phyloP scores from a whole-genome alignment of 1,140 invertebrate genomes.

The Scylla paramamosain region DNA sequence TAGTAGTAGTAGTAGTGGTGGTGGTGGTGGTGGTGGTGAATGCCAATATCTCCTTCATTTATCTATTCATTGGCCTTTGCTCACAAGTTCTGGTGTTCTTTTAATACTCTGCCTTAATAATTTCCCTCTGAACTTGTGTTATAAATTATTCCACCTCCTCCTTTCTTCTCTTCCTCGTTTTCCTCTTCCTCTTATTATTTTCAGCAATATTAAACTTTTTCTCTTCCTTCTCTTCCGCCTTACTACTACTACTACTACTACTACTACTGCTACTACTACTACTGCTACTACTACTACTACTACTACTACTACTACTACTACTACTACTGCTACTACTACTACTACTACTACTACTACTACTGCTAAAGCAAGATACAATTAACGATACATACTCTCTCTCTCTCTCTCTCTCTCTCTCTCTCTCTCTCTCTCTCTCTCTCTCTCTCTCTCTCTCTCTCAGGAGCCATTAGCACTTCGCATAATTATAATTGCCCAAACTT shows the following conservation, averaged over 20 bases:
- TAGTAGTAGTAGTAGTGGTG: constrained; percentile 39
- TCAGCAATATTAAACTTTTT: neutral
- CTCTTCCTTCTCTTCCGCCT: neutral
- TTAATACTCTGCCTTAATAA: neutral
- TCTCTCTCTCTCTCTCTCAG: too few relatives aligned
- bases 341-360: neutral
- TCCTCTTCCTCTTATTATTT: neutral
- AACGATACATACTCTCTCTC: too few relatives aligned
- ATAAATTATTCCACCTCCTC: neutral
- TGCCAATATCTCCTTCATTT: too few relatives aligned
- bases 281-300: neutral
- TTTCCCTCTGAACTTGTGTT: neutral
- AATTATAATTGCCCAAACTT: too few relatives aligned
- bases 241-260: neutral
- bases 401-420: too few relatives aligned
- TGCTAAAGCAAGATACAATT: too few relatives aligned
- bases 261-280: neutral
- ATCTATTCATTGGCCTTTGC: too few relatives aligned
- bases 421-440: too few relatives aligned
- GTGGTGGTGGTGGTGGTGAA: constrained; percentile 41
- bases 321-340: neutral
- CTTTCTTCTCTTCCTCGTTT: neutral
- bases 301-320: neutral
- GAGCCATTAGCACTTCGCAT: too few relatives aligned
- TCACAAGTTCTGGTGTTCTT: too few relatives aligned